Evolutionary conservation across 2,888 invertebrate genomes (phyloP).

Genomic region (Reticulitermes lucifugus): DNA sequence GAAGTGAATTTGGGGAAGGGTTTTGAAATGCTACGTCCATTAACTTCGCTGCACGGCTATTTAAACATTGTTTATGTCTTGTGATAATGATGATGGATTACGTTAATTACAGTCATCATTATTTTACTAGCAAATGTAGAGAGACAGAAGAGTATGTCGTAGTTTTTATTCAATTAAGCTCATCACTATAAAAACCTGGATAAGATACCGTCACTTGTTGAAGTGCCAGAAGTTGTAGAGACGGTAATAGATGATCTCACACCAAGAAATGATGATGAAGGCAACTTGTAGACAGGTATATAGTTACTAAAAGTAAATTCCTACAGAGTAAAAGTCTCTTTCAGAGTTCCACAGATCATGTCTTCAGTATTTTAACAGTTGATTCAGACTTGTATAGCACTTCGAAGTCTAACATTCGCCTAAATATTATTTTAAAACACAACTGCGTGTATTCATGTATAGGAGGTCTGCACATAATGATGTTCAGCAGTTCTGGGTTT

Average conservation of each 20-base stretch:
- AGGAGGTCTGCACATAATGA: too few relatives aligned
- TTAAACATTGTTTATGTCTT: background rate
- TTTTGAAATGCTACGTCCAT: too few relatives aligned
- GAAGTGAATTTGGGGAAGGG: too few relatives aligned
- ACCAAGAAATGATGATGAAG: background rate
- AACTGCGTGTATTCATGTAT: too few relatives aligned
- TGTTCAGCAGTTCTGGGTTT: too few relatives aligned
- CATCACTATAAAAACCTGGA: background rate
- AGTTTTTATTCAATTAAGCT: background rate
- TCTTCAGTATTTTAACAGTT: too few relatives aligned
- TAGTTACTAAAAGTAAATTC: too few relatives aligned
- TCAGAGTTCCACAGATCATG: too few relatives aligned
- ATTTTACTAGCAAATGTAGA: background rate
- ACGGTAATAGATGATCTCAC: background rate
- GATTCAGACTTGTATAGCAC: too few relatives aligned
- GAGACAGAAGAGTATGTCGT: background rate
- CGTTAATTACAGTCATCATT: background rate
- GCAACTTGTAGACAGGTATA: background rate
- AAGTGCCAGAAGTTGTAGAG: constrained; percentile 3
- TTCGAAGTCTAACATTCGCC: too few relatives aligned
- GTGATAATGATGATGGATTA: constrained; percentile 8
- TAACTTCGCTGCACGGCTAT: background rate
- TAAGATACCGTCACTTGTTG: background rate
- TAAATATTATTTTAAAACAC: too few relatives aligned
- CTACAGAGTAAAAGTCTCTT: too few relatives aligned